These are phyloP conservation scores for Pseudomyrmex concolor DNA, from an alignment of 1,140 invertebrate species.

Conservation along the genomic window DNA sequence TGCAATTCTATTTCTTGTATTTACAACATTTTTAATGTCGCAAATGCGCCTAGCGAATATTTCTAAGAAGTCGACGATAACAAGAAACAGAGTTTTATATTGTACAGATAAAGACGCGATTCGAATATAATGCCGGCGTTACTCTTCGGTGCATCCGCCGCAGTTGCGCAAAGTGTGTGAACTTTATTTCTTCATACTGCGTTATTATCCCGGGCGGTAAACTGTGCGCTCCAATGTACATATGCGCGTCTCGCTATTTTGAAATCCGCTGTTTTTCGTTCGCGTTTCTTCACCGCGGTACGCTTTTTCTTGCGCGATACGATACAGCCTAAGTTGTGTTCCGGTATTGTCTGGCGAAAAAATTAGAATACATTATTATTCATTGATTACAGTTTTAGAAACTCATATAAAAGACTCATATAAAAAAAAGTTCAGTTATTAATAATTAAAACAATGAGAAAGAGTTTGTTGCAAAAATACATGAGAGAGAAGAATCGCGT, in stretches of 20 bases:
- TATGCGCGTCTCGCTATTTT: constrained; percentile 30
- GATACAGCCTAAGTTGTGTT: constrained; percentile 5
- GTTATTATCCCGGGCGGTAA: constrained; percentile 44
- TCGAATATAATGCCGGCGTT: constrained; percentile 18
- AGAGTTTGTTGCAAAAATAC: too few species aligned
- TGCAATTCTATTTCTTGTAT: neutral
- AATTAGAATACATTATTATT: constrained; percentile 34
- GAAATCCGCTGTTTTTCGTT: constrained; percentile 29
- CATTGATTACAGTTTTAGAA: neutral
- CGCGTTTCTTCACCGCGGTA: neutral
- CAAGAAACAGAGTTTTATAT: too few species aligned
- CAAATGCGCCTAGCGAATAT: neutral
- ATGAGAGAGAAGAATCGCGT: too few species aligned
- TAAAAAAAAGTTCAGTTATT: too few species aligned
- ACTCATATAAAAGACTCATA: neutral
- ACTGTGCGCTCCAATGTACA: constrained; percentile 13
- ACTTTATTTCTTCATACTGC: constrained; percentile 51
- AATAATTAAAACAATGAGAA: neutral
- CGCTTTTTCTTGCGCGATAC: neutral
- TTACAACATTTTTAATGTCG: neutral
- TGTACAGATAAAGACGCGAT: neutral
- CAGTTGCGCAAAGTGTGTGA: constrained; percentile 40
- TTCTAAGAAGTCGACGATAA: too few species aligned
- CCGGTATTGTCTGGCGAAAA: neutral
- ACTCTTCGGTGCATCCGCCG: constrained; percentile 37